Evolutionary conservation across 2,797 vertebrate species (phyloP).

Genomic region (Brachyrhaphis roseni): DNA sequence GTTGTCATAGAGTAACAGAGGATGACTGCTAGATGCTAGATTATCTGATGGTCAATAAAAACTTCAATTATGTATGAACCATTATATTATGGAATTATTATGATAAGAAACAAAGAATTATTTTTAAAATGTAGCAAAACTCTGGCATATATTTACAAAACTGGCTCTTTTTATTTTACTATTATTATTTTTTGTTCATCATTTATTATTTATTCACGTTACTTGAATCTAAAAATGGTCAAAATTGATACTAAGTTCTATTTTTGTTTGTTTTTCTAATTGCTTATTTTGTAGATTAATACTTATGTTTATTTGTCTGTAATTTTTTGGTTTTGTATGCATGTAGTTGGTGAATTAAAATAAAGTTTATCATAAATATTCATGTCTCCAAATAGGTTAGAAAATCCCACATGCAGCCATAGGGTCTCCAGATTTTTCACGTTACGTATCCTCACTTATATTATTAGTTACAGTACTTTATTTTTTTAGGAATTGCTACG

Average conservation of each 20-base stretch:
- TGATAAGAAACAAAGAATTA: background rate
- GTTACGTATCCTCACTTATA: background rate
- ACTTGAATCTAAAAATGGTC: background rate
- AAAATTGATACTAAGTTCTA: background rate
- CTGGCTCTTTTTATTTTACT: background rate
- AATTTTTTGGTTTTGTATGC: no score
- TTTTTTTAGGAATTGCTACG: background rate
- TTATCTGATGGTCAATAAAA: background rate
- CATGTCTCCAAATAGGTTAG: background rate
- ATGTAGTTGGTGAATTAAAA: no score
- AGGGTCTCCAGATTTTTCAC: background rate
- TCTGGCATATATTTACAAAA: background rate
- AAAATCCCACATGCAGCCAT: background rate
- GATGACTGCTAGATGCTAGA: background rate
- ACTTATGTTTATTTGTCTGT: no score
- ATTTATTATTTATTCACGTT: background rate
- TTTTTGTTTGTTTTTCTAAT: no score
- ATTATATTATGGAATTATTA: background rate
- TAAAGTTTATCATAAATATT: background rate
- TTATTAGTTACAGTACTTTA: background rate
- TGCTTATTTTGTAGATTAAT: no score
- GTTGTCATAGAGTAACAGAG: background rate
- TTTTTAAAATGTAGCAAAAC: background rate
- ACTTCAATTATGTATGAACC: background rate
- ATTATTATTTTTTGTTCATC: background rate